phyloP scores from a whole-genome alignment of 1,140 invertebrate genomes.

The Lepidotrigona ventralis region DNA sequence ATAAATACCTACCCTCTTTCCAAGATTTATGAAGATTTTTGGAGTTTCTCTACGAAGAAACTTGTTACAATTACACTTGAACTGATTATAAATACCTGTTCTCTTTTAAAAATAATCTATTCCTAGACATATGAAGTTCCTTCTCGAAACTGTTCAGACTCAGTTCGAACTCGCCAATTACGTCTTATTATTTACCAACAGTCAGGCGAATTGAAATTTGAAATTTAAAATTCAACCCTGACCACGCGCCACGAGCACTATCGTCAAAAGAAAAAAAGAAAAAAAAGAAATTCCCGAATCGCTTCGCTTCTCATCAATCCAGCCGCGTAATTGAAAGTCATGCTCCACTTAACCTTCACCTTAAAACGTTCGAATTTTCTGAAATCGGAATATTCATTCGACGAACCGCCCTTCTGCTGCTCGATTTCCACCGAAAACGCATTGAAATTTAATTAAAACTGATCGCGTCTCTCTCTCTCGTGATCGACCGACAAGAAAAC shows the following conservation, averaged over 20 bases:
- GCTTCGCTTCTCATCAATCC: not conserved
- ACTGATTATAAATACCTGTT: not conserved
- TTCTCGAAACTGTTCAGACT: not conserved
- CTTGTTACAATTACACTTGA: not conserved
- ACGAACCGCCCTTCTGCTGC: not conserved
- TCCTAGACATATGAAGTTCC: not conserved
- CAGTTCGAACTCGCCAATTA: not conserved
- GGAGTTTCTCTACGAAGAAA: not conserved
- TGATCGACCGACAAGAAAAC: not conserved
- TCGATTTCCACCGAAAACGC: not conserved
- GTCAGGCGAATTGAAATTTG: no score
- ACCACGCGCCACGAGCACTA: no score
- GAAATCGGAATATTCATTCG: not conserved
- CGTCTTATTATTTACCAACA: not conserved
- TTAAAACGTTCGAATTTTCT: not conserved
- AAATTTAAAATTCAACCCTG: no score
- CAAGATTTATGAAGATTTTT: no score
- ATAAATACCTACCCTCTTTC: no score
- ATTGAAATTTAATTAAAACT: slow-evolving; percentile 4
- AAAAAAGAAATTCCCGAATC: no score
- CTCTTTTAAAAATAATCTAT: not conserved
- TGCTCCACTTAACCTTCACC: not conserved
- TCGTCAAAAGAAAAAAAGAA: no score
- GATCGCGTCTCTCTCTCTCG: no score
- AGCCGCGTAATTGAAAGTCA: not conserved